Conservation (phyloP, 1,140 invertebrate genomes). For the Pemphigus obesinymphae region DNA sequence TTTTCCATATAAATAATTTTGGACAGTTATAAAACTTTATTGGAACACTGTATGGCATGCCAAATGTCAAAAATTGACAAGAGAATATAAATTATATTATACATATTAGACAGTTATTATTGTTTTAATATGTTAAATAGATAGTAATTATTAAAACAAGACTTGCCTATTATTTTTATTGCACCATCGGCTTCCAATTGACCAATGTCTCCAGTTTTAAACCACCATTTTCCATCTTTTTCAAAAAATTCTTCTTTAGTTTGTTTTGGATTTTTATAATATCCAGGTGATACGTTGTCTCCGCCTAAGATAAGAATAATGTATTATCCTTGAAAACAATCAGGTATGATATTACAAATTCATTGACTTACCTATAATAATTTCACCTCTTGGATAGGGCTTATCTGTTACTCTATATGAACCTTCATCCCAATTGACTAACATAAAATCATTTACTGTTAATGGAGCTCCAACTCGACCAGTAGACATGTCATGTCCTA, state of each 20-base stretch:
- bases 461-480: conserved; percentile 88
- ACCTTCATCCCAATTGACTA: conserved; percentile 95
- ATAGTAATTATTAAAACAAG: background rate
- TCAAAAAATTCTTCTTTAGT: conserved; percentile 88
- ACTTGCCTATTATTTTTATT: conserved; percentile 91
- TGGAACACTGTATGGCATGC: too few relatives aligned
- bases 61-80: too few relatives aligned
- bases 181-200: conserved; percentile 88
- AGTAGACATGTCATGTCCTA: conserved; percentile 62
- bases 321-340: background rate
- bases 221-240: conserved; percentile 78
- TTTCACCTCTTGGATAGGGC: conserved; percentile 87
- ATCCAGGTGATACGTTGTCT: conserved; percentile 84
- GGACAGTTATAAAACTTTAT: too few relatives aligned
- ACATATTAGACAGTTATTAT: too few relatives aligned
- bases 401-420: conserved; percentile 84
- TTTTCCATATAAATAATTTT: too few relatives aligned
- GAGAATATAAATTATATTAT: too few relatives aligned
- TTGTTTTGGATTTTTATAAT: conserved; percentile 87
- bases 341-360: background rate
- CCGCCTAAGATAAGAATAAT: conserved; percentile 55
- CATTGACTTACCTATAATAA: conserved; percentile 66
- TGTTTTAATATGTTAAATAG: too few relatives aligned
- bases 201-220: conserved; percentile 94
- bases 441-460: conserved; percentile 75